Conservation (phyloP, 1,140 invertebrate genomes). For the Aradophagus sp. region DNA sequence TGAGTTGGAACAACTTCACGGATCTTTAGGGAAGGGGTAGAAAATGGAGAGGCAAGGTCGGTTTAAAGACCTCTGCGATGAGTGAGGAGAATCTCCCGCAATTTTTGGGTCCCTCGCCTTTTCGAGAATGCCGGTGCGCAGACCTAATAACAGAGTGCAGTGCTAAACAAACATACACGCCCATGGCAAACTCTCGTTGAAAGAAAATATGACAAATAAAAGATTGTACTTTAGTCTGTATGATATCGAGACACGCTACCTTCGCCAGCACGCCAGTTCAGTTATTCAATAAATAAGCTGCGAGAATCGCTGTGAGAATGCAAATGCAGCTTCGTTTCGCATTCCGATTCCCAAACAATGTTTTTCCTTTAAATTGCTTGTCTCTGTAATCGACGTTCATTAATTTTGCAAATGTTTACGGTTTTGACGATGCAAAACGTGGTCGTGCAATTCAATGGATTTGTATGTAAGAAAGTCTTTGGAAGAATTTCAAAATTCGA, state of each 20-base stretch:
- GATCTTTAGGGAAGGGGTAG: too few relatives aligned
- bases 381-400: too few relatives aligned
- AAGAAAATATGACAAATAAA: conserved; percentile 66
- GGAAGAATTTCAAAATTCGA: too few relatives aligned
- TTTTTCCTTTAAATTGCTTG: too few relatives aligned
- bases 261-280: conserved; percentile 9
- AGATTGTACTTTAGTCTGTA: conserved; percentile 31
- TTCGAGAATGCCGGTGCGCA: conserved; percentile 57
- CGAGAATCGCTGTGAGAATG: too few relatives aligned
- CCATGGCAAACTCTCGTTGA: conserved; percentile 71
- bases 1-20: too few relatives aligned
- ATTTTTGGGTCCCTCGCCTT: conserved; percentile 63
- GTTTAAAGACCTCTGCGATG: conserved; percentile 47
- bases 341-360: too few relatives aligned
- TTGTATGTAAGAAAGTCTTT: too few relatives aligned
- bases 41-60: conserved; percentile 23
- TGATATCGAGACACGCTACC: conserved; percentile 44
- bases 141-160: conserved; percentile 73
- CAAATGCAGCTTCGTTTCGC: too few relatives aligned
- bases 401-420: too few relatives aligned
- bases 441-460: too few relatives aligned
- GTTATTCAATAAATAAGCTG: conserved; percentile 4
- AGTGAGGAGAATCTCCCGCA: conserved; percentile 52
- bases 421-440: too few relatives aligned
- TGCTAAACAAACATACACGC: conserved; percentile 75